Percentiles rank a stretch among this genome's conserved stretches.
Conservation (phyloP, 2,113 vertebrate genomes). For the Nerophis ophidion region DNA sequence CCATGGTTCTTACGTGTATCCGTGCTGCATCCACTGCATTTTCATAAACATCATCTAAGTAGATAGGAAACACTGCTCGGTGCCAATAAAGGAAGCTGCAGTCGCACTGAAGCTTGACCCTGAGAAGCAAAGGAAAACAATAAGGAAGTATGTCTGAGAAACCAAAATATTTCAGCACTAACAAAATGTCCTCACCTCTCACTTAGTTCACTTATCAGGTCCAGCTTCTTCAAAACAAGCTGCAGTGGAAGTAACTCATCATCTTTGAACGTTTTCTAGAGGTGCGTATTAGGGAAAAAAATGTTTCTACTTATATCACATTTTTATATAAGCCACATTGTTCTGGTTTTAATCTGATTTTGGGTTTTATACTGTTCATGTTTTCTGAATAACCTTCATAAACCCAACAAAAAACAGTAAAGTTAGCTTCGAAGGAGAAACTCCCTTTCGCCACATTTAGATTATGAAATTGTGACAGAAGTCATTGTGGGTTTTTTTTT, state of each 20-base stretch:
- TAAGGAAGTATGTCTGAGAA: background rate
- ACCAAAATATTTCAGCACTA: background rate
- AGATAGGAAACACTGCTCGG: conserved; percentile 95
- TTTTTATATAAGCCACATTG: too few relatives aligned
- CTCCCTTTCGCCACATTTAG: too few relatives aligned
- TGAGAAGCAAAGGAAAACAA: conserved; percentile 56
- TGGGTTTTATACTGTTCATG: too few relatives aligned
- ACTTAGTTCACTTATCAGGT: conserved; percentile 90
- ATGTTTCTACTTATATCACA: too few relatives aligned
- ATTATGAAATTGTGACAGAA: too few relatives aligned
- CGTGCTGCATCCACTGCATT: conserved; percentile 91
- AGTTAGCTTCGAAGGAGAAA: too few relatives aligned
- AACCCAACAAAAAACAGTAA: too few relatives aligned
- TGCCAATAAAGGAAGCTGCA: conserved; percentile 98
- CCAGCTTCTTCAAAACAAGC: conserved; percentile 92
- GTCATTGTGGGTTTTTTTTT: too few relatives aligned
- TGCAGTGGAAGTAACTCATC: conserved; percentile 90
- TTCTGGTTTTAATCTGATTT: too few relatives aligned
- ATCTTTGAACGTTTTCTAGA: conserved; percentile 95
- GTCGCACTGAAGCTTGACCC: conserved; percentile 86
- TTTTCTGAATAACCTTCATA: too few relatives aligned
- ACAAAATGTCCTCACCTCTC: conserved; percentile 68
- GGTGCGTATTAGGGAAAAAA: background rate
- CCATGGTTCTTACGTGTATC: conserved; percentile 79
- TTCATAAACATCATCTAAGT: conserved; percentile 95